Percentiles rank a stretch among this genome's conserved stretches.
phyloP scores from a whole-genome alignment of 2,113 vertebrate genomes.

The Fulmarus glacialis region DNA sequence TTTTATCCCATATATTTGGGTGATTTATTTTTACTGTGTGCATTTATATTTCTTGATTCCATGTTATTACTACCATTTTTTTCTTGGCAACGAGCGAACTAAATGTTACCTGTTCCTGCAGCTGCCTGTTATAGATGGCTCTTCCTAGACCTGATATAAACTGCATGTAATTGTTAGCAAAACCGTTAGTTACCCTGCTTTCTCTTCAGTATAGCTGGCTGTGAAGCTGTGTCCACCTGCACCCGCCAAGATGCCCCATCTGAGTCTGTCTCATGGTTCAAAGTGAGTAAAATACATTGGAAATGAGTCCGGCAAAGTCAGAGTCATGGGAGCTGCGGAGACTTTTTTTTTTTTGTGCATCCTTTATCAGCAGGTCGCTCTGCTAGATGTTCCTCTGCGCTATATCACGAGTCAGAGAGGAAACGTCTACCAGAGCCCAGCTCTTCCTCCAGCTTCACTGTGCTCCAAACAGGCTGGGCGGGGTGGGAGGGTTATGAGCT shows the following conservation, averaged over 20 bases:
- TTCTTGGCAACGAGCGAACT: background rate
- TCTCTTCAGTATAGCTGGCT: background rate
- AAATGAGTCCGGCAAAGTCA: background rate
- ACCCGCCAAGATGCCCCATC: background rate
- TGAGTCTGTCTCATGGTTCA: background rate
- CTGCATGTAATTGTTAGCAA: background rate
- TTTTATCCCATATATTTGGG: background rate
- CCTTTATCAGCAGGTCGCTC: background rate
- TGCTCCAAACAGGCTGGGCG: background rate
- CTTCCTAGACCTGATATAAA: background rate
- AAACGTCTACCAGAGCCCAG: background rate
- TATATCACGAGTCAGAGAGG: rapidly evolving
- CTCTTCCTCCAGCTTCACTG: background rate
- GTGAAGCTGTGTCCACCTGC: background rate
- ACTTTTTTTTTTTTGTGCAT: rapidly evolving
- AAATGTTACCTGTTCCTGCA: background rate
- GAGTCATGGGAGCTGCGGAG: background rate
- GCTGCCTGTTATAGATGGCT: background rate
- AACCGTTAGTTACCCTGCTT: background rate
- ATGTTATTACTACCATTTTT: background rate
- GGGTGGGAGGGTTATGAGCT: background rate
- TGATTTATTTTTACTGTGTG: background rate
- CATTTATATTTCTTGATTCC: background rate
- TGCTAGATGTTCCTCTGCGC: background rate
- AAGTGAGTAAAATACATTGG: background rate